These are phyloP conservation scores for Nesidiocoris tenuis DNA, from an alignment of 2,888 invertebrate genomes.

Conservation along the genomic window DNA sequence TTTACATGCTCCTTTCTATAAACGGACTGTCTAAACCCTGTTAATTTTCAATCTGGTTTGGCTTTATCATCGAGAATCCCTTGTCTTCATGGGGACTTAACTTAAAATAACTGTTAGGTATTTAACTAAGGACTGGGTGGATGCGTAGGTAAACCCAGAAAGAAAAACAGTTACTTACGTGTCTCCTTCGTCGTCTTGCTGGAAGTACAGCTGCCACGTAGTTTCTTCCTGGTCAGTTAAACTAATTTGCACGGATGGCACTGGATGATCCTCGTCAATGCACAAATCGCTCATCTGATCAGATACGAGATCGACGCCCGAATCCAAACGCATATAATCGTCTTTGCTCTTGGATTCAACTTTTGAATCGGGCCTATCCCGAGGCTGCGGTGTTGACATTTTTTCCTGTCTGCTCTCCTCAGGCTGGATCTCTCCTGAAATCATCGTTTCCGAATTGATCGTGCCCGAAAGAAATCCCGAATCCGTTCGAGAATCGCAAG, in stretches of 20 bases:
- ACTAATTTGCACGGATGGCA: not conserved
- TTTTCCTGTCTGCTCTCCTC: constrained; percentile 42
- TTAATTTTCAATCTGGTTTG: no score
- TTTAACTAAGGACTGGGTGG: no score
- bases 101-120: no score
- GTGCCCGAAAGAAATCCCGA: constrained; percentile 59
- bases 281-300: constrained; percentile 65
- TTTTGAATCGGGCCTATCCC: not conserved
- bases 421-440: constrained; percentile 47
- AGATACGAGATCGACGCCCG: constrained; percentile 65
- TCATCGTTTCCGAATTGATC: constrained; percentile 51
- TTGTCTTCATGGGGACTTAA: no score
- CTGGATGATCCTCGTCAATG: constrained; percentile 53
- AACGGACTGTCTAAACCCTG: no score
- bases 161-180: constrained; percentile 67
- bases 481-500: constrained; percentile 54
- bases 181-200: constrained; percentile 81
- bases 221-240: constrained; percentile 11
- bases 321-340: constrained; percentile 62
- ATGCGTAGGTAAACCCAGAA: no score
- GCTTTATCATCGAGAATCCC: no score
- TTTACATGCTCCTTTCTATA: no score
- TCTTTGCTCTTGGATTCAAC: constrained; percentile 39
- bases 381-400: not conserved
- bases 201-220: constrained; percentile 68